phyloP scores from a whole-genome alignment of 2,888 invertebrate genomes.

The Cantharis lateralis region DNA sequence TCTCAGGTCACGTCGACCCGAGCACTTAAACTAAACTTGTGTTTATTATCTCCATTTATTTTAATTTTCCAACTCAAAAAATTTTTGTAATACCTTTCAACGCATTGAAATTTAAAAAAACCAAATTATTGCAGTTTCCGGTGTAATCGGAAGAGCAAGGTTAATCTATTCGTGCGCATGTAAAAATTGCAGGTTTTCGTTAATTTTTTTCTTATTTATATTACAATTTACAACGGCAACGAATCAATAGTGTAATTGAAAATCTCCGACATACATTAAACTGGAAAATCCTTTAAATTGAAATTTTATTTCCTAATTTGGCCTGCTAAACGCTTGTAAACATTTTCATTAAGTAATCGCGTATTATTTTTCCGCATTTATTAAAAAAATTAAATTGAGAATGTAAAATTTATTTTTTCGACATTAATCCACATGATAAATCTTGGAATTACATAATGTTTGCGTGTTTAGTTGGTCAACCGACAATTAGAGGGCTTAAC shows the following conservation, averaged over 20 bases:
- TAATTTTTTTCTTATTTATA: not conserved
- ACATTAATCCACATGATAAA: not conserved
- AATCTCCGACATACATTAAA: not conserved
- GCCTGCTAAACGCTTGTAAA: not conserved
- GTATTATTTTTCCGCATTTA: not conserved
- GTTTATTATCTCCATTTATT: slow-evolving; percentile 19
- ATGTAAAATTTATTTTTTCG: not conserved
- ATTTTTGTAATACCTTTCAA: not conserved
- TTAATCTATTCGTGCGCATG: not conserved
- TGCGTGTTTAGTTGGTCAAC: not conserved
- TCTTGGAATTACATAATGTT: not conserved
- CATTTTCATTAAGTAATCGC: not conserved
- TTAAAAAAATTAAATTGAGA: not conserved
- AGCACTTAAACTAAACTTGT: slow-evolving; percentile 23
- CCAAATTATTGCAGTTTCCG: too few relatives aligned
- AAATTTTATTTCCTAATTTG: not conserved
- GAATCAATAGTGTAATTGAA: not conserved
- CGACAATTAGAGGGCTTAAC: not conserved
- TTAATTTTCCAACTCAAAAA: slow-evolving; percentile 2
- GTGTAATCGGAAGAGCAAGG: too few relatives aligned
- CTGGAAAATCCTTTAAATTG: not conserved
- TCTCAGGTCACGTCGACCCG: slow-evolving; percentile 24
- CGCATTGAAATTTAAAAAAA: not conserved
- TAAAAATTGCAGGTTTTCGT: not conserved
- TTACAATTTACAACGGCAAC: not conserved